Evolutionary conservation across 1,140 invertebrate species (phyloP).

Genomic region (Cotesia glomerata): DNA sequence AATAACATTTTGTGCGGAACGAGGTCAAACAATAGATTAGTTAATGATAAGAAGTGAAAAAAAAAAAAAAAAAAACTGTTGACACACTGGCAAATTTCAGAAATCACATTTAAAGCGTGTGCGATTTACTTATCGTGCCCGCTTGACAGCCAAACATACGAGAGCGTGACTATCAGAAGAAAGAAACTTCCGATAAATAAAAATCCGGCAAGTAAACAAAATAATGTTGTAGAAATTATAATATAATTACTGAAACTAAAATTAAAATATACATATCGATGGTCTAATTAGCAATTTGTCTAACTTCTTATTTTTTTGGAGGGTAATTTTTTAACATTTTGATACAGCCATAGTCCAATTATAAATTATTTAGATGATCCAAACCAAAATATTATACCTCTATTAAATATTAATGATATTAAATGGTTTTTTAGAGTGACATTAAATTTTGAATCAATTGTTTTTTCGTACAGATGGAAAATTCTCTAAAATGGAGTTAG

Average conservation of each 20-base stretch:
- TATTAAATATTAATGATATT: no score
- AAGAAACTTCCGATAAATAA: neutral
- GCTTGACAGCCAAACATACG: neutral
- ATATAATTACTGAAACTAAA: neutral
- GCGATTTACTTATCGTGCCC: neutral
- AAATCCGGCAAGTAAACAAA: neutral
- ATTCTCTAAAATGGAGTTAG: no score
- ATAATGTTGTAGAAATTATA: neutral
- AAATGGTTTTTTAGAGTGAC: no score
- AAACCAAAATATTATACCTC: no score
- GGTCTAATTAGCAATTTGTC: no score
- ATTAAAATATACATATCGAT: neutral
- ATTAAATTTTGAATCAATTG: no score
- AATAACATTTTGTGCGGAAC: neutral
- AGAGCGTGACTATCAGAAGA: slow-evolving; percentile 2
- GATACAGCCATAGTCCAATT: no score
- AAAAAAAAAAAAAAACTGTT: neutral
- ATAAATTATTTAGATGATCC: no score
- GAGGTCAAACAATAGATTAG: neutral
- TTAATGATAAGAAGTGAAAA: neutral
- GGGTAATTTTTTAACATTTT: no score
- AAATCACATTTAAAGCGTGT: neutral
- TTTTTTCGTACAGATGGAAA: no score
- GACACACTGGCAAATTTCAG: neutral
- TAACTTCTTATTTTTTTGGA: no score